Base-by-base conservation (phyloP, 2,113 vertebrate genomes). In the Mungos mungo region DNA sequence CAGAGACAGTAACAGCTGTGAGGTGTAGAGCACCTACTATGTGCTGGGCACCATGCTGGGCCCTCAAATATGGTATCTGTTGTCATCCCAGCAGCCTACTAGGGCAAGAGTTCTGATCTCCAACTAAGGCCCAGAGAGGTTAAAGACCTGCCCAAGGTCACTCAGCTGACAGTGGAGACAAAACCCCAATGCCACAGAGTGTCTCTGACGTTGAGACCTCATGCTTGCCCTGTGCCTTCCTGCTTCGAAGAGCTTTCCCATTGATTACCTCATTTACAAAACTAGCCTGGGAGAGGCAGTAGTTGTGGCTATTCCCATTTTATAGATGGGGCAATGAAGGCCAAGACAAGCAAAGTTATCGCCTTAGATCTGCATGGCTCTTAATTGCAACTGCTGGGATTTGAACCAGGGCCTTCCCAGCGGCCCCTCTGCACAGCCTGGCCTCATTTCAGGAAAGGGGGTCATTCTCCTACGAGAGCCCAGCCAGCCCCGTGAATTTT, bases 291-390 rank as follows among this genome's bases (percentile, higher is more conserved):
- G 31, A 80, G 79, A 25, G 23, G 23, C 50, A 54, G 2, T 2
- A 8, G n/a, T 33, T 12, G 3, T 2, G 18, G 3, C 16, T 52
- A 18, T 19, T 38, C 38, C 68, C 63, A 38, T 82, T 91, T 57
- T 33, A 86, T 7, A 50, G 38, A n/a, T 63, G n/a, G 88, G 86
- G n/a, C 74, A 63, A 72, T 63, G 7, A 38, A 87, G 91, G 47
- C 45, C 41, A 23, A 76, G 87, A 25, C 1, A 3, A 82, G 35
- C 35, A 8, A 38, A 63, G 14, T 10, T 33, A 23, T 60, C 41
- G 33, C 88, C 92, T 47, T 31, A 11, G 23, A 29, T 82, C 33
- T 27, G 15, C 21, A 4, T 31, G 41, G 68, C 66, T 71, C 31
- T 79, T 77, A 19, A 38, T 2, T 21, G 33, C 68, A 54, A 33